A percentile compares a stretch with the other conserved stretches of the same genome.
Evolutionary conservation across 2,888 invertebrate genomes (phyloP).

Genomic region (Beris chalybata): DNA sequence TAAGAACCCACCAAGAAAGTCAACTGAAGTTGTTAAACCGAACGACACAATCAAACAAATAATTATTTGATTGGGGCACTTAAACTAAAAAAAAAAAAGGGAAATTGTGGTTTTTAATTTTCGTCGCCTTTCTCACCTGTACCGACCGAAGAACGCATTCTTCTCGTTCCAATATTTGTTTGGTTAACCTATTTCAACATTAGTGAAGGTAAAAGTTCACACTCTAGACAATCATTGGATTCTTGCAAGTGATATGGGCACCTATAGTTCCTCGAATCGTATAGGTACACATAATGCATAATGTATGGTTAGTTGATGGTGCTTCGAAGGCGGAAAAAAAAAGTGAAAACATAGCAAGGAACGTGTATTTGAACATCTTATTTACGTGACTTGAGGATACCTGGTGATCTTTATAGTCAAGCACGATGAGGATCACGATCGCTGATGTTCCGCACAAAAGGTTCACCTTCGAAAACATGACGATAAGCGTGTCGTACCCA

Average conservation of each 20-base stretch:
- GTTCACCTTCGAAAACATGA: neutral
- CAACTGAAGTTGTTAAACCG: too few species aligned
- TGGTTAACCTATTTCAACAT: too few species aligned
- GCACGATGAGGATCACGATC: slow-evolving; percentile 18
- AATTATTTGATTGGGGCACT: too few species aligned
- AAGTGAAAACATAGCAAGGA: slow-evolving; percentile 11
- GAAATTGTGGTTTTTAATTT: too few species aligned
- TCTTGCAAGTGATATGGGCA: neutral
- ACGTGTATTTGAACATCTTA: slow-evolving; percentile 13
- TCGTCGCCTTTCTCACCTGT: too few species aligned
- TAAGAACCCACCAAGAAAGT: too few species aligned
- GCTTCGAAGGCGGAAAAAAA: neutral
- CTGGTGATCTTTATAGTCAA: neutral
- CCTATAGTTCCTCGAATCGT: neutral
- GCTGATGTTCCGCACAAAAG: slow-evolving; percentile 7
- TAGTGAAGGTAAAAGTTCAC: slow-evolving; percentile 18
- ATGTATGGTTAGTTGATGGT: neutral
- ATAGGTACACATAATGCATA: too few species aligned
- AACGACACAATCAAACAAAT: too few species aligned
- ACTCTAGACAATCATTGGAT: neutral
- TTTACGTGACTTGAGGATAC: slow-evolving; percentile 10
- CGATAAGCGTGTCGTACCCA: neutral
- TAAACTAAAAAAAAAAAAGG: too few species aligned
- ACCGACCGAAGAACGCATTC: too few species aligned
- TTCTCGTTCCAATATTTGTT: too few species aligned